Evolutionary conservation across 2,888 invertebrate species (phyloP).

Genomic region (Pammene fasciana): DNA sequence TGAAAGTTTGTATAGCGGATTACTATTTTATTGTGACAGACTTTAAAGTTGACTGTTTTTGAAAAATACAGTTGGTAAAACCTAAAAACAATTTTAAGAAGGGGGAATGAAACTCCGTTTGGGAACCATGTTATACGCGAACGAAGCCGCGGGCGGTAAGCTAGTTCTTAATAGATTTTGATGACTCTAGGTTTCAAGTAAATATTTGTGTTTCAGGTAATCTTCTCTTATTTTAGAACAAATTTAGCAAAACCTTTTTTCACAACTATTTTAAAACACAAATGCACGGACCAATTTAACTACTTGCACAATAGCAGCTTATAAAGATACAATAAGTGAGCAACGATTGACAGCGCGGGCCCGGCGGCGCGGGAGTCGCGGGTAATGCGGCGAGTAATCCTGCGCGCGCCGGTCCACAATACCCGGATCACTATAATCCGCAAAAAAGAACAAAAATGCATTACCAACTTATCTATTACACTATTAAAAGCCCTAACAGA

Average conservation of each 20-base stretch:
- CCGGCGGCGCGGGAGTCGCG: slow-evolving; percentile 69
- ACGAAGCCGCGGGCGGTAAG: too few relatives aligned
- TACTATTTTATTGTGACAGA: too few relatives aligned
- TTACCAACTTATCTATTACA: slow-evolving; percentile 40
- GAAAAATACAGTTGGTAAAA: too few relatives aligned
- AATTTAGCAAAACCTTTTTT: slow-evolving; percentile 1
- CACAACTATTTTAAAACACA: slow-evolving; percentile 15
- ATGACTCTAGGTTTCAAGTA: too few relatives aligned
- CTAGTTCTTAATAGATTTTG: too few relatives aligned
- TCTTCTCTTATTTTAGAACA: background rate
- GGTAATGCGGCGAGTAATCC: slow-evolving; percentile 78
- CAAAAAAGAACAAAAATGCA: slow-evolving; percentile 71
- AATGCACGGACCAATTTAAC: slow-evolving; percentile 17
- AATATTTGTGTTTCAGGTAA: too few relatives aligned
- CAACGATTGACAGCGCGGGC: slow-evolving; percentile 69
- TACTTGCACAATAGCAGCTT: slow-evolving; percentile 36
- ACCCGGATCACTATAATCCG: slow-evolving; percentile 68
- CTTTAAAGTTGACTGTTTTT: too few relatives aligned
- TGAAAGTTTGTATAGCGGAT: too few relatives aligned
- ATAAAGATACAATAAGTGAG: slow-evolving; percentile 63
- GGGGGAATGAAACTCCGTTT: too few relatives aligned
- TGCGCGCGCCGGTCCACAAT: slow-evolving; percentile 67
- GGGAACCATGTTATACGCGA: too few relatives aligned
- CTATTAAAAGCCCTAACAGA: slow-evolving; percentile 37
- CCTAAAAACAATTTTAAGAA: too few relatives aligned